Percentiles rank a stretch among this genome's conserved stretches.
phyloP scores from a whole-genome alignment of 2,888 invertebrate species.

The Ditula angustiorana region DNA sequence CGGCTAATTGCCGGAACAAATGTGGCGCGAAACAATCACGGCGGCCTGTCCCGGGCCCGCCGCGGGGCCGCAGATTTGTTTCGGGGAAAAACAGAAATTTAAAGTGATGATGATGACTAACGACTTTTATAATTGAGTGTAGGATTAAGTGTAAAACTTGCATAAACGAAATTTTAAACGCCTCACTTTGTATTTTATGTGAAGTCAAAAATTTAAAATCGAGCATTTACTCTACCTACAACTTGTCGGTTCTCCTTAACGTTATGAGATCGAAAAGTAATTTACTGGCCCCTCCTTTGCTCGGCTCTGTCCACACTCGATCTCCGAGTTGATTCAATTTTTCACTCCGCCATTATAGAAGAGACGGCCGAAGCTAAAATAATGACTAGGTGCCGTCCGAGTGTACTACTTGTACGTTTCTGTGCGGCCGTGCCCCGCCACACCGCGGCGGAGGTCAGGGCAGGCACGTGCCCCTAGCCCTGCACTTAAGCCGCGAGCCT shows the following conservation, averaged over 20 bases:
- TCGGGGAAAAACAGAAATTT: no score
- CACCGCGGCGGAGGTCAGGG: no score
- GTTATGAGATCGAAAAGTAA: neutral
- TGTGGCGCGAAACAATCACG: neutral
- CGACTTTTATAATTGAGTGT: no score
- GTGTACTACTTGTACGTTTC: neutral
- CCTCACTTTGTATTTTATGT: no score
- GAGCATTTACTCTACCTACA: neutral
- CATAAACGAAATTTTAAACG: no score
- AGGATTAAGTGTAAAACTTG: no score
- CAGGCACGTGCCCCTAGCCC: no score
- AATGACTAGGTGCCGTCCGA: neutral
- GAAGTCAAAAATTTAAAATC: neutral
- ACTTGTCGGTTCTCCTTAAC: neutral
- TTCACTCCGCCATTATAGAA: slow-evolving; percentile 6
- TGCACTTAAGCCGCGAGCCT: no score
- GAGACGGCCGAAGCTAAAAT: neutral
- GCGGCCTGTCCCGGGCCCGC: no score
- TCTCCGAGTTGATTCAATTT: slow-evolving; percentile 8
- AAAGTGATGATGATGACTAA: no score
- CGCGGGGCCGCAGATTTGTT: neutral
- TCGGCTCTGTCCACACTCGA: neutral
- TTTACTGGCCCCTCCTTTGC: neutral
- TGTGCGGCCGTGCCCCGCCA: no score
- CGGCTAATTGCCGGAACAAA: neutral